Conservation (phyloP, 2,888 invertebrate species). For the Elysia crispata region DNA sequence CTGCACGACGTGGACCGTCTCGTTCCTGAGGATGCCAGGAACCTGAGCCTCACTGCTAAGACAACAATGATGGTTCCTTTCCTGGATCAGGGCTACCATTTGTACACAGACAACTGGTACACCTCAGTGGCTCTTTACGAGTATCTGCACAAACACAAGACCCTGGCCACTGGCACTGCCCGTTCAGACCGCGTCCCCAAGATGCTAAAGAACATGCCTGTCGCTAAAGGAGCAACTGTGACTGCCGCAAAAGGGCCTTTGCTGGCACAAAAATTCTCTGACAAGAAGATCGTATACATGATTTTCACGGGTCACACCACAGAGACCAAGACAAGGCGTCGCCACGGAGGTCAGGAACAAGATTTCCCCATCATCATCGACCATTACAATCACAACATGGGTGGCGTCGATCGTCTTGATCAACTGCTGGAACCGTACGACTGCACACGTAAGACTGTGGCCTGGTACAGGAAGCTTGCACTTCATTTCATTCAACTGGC, state of each 20-base stretch:
- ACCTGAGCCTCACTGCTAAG: conserved; percentile 2
- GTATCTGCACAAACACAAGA: conserved; percentile 20
- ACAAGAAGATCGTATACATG: conserved; percentile 11
- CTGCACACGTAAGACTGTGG: conserved; percentile 50
- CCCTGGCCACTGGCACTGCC: conserved; percentile 30
- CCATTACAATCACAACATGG: conserved; percentile 53
- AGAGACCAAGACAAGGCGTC: neutral
- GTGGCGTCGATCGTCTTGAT: conserved; percentile 55
- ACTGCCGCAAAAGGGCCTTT: neutral
- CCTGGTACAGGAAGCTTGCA: conserved; percentile 57
- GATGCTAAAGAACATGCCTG: neutral
- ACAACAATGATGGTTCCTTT: conserved; percentile 25
- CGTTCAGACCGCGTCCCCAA: conserved; percentile 12
- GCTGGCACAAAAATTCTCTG: conserved; percentile 13
- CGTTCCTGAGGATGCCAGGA: neutral
- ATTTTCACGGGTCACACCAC: neutral
- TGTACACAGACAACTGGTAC: conserved; percentile 42
- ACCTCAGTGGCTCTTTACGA: conserved; percentile 13
- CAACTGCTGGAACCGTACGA: conserved; percentile 51
- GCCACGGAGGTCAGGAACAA: no score
- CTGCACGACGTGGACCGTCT: conserved; percentile 14
- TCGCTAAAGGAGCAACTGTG: neutral
- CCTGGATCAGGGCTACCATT: conserved; percentile 25
- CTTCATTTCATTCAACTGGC: no score
- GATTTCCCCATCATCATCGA: conserved; percentile 44